A percentile compares a stretch with the other conserved stretches of the same genome.
These are phyloP conservation scores for Larimichthys polyactis DNA, from an alignment of 2,113 vertebrate species.

Conservation along the genomic window DNA sequence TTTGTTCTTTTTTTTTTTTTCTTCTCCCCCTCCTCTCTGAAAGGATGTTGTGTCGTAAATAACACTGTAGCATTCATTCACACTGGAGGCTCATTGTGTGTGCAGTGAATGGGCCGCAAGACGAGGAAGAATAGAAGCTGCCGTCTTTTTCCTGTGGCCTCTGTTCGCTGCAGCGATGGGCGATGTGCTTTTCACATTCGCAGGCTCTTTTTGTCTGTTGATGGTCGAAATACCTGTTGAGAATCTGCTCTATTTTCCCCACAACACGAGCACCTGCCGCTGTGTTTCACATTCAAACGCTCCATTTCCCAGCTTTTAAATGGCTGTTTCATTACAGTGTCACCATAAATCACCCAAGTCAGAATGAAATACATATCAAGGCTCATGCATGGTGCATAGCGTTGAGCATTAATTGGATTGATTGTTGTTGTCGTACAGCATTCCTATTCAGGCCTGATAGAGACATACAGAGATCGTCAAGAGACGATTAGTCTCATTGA, in stretches of 20 bases:
- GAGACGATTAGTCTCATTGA: too few relatives aligned
- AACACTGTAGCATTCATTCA: conserved; percentile 75
- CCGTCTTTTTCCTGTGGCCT: conserved; percentile 67
- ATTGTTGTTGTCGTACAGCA: neutral
- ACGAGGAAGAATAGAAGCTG: conserved; percentile 67
- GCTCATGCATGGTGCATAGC: too few relatives aligned
- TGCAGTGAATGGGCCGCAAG: conserved; percentile 76
- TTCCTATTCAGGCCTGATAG: too few relatives aligned
- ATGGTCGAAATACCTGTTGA: conserved; percentile 30
- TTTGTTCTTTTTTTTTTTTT: conserved; percentile 54
- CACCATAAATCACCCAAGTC: neutral
- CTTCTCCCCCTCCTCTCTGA: conserved; percentile 29
- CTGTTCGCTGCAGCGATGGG: conserved; percentile 17
- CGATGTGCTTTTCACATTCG: conserved; percentile 20
- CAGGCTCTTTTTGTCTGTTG: conserved; percentile 11
- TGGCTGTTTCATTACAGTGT: neutral
- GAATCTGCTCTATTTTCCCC: conserved; percentile 1
- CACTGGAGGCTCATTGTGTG: conserved; percentile 77
- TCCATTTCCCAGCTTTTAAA: neutral
- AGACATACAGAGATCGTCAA: neutral
- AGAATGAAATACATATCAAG: too few relatives aligned
- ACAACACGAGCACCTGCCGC: neutral
- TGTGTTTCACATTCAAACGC: neutral
- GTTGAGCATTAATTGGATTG: too few relatives aligned
- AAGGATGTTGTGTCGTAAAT: conserved; percentile 79